Base-by-base conservation (phyloP, 2,888 invertebrate genomes). In the Mantis religiosa region DNA sequence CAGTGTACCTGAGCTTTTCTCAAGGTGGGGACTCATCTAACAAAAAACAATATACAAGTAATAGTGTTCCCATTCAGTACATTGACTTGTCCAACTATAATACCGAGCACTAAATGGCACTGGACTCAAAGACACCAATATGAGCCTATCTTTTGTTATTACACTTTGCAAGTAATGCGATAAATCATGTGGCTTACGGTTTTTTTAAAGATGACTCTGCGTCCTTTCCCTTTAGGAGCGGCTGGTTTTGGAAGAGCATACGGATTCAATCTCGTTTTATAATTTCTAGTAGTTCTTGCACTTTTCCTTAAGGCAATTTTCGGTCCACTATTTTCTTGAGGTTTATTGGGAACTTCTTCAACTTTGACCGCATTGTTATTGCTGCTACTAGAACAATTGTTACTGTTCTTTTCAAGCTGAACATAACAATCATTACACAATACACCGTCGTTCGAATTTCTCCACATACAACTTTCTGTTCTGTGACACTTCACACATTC, bases 201-300 rank as follows among this genome's bases (percentile, higher is more conserved):
- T 91, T 96, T 96, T 92, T 97, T 97, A 92, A 97, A 97, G 89
- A 98, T 95, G 88, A 96, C 95, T 90, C 98, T 94, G 3, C 98
- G 94, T 27, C 97, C 97, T 91, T 97, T 95, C 1, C 97, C 97
- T 92, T 97, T 95, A 0, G 95, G 94, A 6, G 94, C 92, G 87
- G 92, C 89, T 20, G 91, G 91, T 92, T 94, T 94, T 0, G 93
- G 93, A n/a, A 93, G 90, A 34, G 93, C 93, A 90, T 93, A 92
- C 0, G 93, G 93, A 91, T 94, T 94, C 84, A 92, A 90, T 91
- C 93, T 92, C 2, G 93, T 93, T 91, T 93, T 93, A 89, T 94
- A 94, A 41, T 90, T 91, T 89, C 94, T 92, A 1, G 94, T 94
- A 2, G 95, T 94, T 89, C 96, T 93, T 0, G 95, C 95, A 92